Evolutionary conservation across 2,113 vertebrate genomes (phyloP).

Genomic region (Thunnus thynnus): DNA sequence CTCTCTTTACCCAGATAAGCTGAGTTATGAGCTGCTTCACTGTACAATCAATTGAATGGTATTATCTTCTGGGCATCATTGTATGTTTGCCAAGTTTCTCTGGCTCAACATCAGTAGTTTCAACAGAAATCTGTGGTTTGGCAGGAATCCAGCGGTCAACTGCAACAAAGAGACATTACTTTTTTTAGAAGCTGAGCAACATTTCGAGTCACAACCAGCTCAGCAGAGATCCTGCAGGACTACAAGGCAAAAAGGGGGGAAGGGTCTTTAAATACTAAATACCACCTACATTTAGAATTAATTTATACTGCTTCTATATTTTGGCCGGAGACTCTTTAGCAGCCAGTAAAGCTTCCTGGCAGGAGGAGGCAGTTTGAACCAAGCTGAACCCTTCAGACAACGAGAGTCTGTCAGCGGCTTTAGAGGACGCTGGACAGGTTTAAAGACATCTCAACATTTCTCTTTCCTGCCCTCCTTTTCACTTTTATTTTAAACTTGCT

Average conservation of each 20-base stretch:
- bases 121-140: constrained; percentile 5
- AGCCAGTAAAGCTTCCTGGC: constrained; percentile 40
- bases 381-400: constrained; percentile 52
- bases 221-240: constrained; percentile 56
- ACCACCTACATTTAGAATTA: constrained; percentile 21
- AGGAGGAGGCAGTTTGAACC: constrained; percentile 32
- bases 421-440: constrained; percentile 5
- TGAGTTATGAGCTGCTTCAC: neutral
- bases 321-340: neutral
- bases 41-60: neutral
- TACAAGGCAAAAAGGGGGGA: constrained; percentile 43
- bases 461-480: neutral
- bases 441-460: constrained; percentile 14
- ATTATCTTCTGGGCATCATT: neutral
- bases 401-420: constrained; percentile 50
- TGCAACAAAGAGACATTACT: constrained; percentile 12
- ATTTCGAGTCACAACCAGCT: neutral
- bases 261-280: constrained; percentile 1
- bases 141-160: constrained; percentile 11
- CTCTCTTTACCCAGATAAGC: constrained; percentile 10
- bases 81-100: neutral
- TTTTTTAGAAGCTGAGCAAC: neutral
- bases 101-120: constrained; percentile 25
- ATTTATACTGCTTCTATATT: constrained; percentile 2
- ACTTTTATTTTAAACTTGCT: too few relatives aligned